These are phyloP conservation scores for Myiothlypis chrysogaster DNA, from an alignment of 2,797 vertebrate genomes.

Conservation along the genomic window DNA sequence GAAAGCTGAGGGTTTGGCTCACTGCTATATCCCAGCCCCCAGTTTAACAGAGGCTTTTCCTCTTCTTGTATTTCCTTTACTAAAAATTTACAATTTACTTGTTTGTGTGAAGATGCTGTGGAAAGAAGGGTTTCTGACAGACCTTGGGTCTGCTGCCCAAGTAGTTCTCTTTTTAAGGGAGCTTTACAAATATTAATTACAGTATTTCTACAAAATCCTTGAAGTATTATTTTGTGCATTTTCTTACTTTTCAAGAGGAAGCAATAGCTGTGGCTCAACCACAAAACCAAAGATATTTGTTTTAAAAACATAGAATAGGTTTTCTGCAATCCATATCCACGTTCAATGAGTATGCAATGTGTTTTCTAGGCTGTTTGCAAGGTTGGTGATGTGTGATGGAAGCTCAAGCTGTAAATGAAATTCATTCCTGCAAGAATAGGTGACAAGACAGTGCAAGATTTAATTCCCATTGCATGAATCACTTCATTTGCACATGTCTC, in stretches of 20 bases:
- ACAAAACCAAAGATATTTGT: not conserved
- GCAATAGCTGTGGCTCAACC: not conserved
- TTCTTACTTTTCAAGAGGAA: not conserved
- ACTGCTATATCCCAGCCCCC: not conserved
- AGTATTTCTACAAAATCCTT: not conserved
- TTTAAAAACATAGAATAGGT: not conserved
- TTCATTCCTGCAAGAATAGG: not conserved
- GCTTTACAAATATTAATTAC: not conserved
- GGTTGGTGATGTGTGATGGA: not conserved
- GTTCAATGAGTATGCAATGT: not conserved
- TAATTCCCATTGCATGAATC: slow-evolving; percentile 15
- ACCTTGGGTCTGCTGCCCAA: not conserved
- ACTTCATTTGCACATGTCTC: slow-evolving; percentile 28
- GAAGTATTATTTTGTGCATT: not conserved
- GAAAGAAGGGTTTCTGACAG: not conserved
- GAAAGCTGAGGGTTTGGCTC: not conserved
- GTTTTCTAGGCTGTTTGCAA: not conserved
- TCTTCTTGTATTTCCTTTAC: not conserved
- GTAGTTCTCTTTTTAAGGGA: not conserved
- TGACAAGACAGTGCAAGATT: not conserved
- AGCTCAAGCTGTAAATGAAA: slow-evolving; percentile 19
- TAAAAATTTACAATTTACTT: too few species aligned
- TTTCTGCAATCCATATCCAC: not conserved
- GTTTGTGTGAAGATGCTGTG: not conserved
- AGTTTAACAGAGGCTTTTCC: not conserved